Evolutionary conservation across 2,888 invertebrate genomes (phyloP).

Genomic region (Lycaena phlaeas): DNA sequence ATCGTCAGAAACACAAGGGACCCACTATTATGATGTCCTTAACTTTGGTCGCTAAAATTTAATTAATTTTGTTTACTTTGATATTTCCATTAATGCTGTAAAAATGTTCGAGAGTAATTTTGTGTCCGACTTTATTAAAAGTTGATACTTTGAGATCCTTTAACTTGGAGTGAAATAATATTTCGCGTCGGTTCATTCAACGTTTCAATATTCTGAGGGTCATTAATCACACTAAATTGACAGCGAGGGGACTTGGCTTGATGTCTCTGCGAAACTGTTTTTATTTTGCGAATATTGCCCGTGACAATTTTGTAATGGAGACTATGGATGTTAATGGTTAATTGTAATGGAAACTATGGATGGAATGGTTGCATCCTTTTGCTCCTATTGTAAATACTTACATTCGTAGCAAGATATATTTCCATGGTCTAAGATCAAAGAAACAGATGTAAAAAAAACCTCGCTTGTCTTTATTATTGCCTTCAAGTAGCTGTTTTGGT

Average conservation of each 20-base stretch:
- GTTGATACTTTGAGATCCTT: constrained; percentile 30
- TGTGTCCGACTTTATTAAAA: constrained; percentile 48
- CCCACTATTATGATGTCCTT: constrained; percentile 25
- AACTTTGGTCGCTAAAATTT: constrained; percentile 6
- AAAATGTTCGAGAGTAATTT: constrained; percentile 11
- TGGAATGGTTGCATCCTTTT: too few relatives aligned
- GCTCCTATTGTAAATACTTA: background rate
- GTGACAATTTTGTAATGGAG: constrained; percentile 6
- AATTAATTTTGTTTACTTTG: background rate
- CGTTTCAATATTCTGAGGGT: constrained; percentile 66
- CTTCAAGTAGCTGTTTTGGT: too few relatives aligned
- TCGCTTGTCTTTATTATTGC: too few relatives aligned
- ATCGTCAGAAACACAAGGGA: constrained; percentile 27
- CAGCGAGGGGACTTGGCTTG: constrained; percentile 49
- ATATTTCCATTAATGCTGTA: background rate
- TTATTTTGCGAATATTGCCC: constrained; percentile 30
- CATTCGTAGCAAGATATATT: too few relatives aligned
- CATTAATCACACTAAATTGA: constrained; percentile 71
- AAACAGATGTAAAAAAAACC: too few relatives aligned
- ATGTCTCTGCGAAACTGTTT: constrained; percentile 36
- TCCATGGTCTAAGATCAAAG: too few relatives aligned
- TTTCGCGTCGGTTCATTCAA: constrained; percentile 59
- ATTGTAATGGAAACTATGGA: too few relatives aligned
- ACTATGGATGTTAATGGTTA: too few relatives aligned
- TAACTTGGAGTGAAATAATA: constrained; percentile 57